Evolutionary conservation across 2,797 vertebrate species (phyloP), one percentile per base, ranked within the genome.

Genomic region (Malurus splendens): DNA sequence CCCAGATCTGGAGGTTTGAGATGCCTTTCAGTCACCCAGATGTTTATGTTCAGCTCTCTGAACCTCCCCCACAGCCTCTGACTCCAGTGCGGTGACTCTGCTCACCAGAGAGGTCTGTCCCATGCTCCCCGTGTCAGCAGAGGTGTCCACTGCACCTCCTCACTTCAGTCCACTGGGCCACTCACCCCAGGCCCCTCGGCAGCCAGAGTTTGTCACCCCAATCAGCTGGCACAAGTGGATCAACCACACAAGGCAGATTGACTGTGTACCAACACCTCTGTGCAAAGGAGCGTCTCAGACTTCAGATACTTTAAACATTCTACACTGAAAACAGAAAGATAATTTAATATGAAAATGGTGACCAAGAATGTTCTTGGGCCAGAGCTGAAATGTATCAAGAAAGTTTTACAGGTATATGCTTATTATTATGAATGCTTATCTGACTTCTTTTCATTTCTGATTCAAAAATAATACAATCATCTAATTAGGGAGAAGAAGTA

Each of bases 1-100:
- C 39, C 38, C 25, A 9, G 17, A n/a, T 1, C 0, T 5, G 41
- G 41, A 42, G 20, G 42, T 32, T 48, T 47, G 36, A 12, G n/a
- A 32, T 28, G 18, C 6, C 13, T 36, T 88, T 90, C 41, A 42
- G 36, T 59, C 9, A 51, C 7, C 24, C 24, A 15, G 10, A 22
- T 3, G 3, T 6, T 32, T 57, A 8, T 32, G 11, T 54, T 73
- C 33, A 52, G 3, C 22, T 33, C 47, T 44, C 54, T 1, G 0
- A 82, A n/a, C 10, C 3, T 60, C 48, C 60, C 20, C 18, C 16
- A 38, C 10, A 16, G 4, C 38, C 30, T 14, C 48, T 61, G 39
- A 42, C 36, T 57, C 32, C 24, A 17, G 14, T 24, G 56, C 0
- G 0, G 1, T 12, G 15, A 45, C 6, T 13, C 22, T 1, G 0